phyloP scores from a whole-genome alignment of 1,140 invertebrate genomes.

The Apis florea region DNA sequence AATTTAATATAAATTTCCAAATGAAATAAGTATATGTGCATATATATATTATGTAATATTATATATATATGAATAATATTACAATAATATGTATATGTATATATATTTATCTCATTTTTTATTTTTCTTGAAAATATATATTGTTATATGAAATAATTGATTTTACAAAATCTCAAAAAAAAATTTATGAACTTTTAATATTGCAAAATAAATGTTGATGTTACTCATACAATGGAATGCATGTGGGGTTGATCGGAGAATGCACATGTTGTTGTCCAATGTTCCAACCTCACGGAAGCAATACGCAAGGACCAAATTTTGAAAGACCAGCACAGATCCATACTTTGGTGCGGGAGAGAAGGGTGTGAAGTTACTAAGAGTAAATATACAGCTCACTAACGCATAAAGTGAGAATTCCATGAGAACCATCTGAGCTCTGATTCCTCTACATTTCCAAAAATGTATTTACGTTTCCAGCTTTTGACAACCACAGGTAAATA shows the following conservation, averaged over 20 bases:
- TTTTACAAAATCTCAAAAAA: too few relatives aligned
- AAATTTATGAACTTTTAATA: conserved; percentile 46
- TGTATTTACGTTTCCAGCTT: conserved; percentile 80
- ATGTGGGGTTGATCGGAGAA: conserved; percentile 68
- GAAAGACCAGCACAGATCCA: conserved; percentile 77
- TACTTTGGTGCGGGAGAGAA: conserved; percentile 81
- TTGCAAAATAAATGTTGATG: conserved; percentile 70
- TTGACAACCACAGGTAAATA: conserved; percentile 77
- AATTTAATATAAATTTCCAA: not conserved
- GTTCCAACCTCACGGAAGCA: conserved; percentile 72
- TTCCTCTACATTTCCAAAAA: conserved; percentile 81
- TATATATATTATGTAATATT: not conserved
- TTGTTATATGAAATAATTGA: too few relatives aligned
- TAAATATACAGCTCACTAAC: conserved; percentile 76
- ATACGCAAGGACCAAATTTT: conserved; percentile 72
- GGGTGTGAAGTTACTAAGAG: conserved; percentile 78
- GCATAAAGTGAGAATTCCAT: conserved; percentile 77
- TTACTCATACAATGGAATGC: conserved; percentile 66
- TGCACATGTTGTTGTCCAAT: conserved; percentile 66
- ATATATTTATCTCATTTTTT: not conserved
- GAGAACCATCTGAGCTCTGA: conserved; percentile 81
- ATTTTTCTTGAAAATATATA: too few relatives aligned
- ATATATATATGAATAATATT: not conserved
- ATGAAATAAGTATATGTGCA: too few relatives aligned
- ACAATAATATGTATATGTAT: too few relatives aligned